phyloP scores from a whole-genome alignment of 2,797 vertebrate species.

The Cirrhinus mrigala region DNA sequence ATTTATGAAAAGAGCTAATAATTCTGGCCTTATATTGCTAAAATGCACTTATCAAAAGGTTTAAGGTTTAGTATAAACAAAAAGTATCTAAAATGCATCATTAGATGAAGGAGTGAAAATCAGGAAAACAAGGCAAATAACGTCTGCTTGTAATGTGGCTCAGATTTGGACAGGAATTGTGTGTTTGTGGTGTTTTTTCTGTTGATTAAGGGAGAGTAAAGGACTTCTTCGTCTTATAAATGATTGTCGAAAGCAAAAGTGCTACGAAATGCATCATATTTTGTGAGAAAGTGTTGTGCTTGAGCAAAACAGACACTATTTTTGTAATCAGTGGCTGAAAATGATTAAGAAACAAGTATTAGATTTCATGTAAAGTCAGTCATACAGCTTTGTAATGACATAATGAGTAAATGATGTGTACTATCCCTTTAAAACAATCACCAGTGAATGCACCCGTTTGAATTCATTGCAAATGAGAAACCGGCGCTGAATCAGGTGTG shows the following conservation, averaged over 20 bases:
- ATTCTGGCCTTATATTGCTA: too few species aligned
- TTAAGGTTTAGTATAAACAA: too few species aligned
- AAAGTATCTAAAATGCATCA: too few species aligned
- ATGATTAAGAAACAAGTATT: background rate
- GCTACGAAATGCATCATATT: too few species aligned
- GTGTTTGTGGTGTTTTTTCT: background rate
- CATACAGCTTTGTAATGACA: background rate
- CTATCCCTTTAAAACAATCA: conserved; percentile 21
- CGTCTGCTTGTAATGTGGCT: background rate
- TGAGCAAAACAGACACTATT: background rate
- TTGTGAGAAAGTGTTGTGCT: too few species aligned
- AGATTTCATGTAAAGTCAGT: background rate
- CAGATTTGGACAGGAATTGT: background rate
- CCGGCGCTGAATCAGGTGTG: background rate
- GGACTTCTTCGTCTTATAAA: background rate
- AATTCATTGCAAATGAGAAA: background rate
- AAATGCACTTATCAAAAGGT: too few species aligned
- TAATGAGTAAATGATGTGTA: background rate
- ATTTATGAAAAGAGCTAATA: too few species aligned
- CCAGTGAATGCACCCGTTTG: background rate
- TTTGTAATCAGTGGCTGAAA: too few species aligned
- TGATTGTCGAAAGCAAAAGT: background rate
- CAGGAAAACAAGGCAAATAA: too few species aligned
- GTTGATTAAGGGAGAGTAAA: background rate
- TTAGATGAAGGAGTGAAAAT: too few species aligned